These are phyloP conservation scores for Hippasteria phrygiana DNA, from an alignment of 53 echinoderm and acorn worm genomes.

Conservation along the genomic window DNA sequence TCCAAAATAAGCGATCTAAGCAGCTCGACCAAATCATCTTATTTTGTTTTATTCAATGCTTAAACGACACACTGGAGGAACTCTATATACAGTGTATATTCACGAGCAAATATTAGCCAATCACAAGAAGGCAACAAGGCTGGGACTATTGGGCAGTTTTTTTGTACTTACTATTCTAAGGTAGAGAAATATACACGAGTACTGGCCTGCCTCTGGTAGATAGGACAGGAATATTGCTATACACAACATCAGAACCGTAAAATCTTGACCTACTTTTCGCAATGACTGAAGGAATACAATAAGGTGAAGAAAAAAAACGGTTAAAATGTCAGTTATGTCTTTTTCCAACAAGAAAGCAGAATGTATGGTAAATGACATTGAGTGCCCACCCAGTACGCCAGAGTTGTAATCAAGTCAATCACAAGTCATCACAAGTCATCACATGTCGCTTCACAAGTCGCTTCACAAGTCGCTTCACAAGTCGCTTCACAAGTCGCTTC, in stretches of 20 bases:
- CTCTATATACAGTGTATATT: too few species aligned
- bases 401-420: too few species aligned
- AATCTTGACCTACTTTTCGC: constrained; percentile 90
- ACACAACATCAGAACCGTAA: constrained; percentile 95
- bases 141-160: not conserved
- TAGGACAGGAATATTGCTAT: constrained; percentile 97
- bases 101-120: too few species aligned
- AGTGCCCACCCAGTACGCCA: too few species aligned
- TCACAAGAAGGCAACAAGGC: not conserved
- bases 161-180: constrained; percentile 90
- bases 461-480: too few species aligned
- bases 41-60: too few species aligned
- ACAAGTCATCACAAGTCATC: too few species aligned
- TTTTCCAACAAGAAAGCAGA: not conserved
- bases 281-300: constrained; percentile 71
- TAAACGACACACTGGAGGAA: too few species aligned
- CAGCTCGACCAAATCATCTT: too few species aligned
- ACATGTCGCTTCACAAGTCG: too few species aligned
- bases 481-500: too few species aligned
- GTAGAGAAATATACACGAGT: constrained; percentile 99
- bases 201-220: constrained; percentile 98
- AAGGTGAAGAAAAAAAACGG: not conserved
- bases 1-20: too few species aligned
- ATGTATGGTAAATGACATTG: not conserved
- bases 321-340: not conserved